Conservation (phyloP, 1,140 invertebrate genomes). For the Luehdorfia chinensis region DNA sequence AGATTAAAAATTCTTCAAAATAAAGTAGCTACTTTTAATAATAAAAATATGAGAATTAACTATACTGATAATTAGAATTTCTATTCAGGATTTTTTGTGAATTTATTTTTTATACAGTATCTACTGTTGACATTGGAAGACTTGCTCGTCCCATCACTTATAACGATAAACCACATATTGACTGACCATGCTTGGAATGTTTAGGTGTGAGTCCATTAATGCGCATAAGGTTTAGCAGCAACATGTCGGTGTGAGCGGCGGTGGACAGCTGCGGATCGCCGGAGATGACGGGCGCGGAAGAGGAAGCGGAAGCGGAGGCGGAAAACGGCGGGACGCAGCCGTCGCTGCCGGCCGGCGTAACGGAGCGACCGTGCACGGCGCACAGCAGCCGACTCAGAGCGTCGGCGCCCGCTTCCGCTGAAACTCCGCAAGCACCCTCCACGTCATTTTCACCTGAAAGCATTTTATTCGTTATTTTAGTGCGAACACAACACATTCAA, state of each 20-base stretch:
- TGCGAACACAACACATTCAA: no score
- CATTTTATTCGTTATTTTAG: background rate
- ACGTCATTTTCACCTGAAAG: constrained; percentile 60
- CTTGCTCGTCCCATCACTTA: no score
- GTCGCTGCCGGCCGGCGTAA: constrained; percentile 40
- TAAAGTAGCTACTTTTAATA: no score
- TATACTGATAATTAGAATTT: no score
- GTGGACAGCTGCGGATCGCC: constrained; percentile 63
- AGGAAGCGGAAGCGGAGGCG: constrained; percentile 14
- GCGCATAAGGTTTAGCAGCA: constrained; percentile 65
- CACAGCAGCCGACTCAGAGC: constrained; percentile 46
- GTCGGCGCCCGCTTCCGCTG: constrained; percentile 25
- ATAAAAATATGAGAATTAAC: no score
- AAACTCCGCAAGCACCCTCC: constrained; percentile 34
- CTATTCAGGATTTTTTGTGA: no score
- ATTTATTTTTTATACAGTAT: no score
- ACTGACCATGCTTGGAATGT: constrained; percentile 40
- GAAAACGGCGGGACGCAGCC: constrained; percentile 18
- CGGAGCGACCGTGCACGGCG: constrained; percentile 37
- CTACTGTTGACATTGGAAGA: no score
- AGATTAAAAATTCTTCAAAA: no score
- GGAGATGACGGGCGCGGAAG: constrained; percentile 27
- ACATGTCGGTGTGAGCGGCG: constrained; percentile 61
- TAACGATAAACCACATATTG: no score
- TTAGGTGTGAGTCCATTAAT: constrained; percentile 65